Base-by-base conservation (phyloP, 2,797 vertebrate species). In the Pseudomugil gertrudae region DNA sequence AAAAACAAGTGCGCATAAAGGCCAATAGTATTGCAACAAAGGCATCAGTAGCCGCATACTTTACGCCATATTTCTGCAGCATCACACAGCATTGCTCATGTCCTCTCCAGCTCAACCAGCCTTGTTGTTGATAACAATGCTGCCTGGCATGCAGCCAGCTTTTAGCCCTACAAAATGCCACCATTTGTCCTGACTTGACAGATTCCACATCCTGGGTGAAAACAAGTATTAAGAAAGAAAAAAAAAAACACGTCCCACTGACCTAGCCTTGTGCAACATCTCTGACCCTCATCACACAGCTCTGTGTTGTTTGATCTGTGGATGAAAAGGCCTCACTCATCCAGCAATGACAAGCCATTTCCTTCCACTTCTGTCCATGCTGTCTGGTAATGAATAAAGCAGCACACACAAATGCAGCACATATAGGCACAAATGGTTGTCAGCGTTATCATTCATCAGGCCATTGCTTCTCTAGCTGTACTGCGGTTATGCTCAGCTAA, bases 181-280 rank as follows among this genome's bases (percentile, higher is more conserved):
- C 69, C 74, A 66, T 84, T 89, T 85, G 76, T 90, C 84, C 88
- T 79, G 85, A 85, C 81, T 69, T 83, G 88, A 86, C 89, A 88
- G 84, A 90, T 89, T 88, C 85, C 84, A 80, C 64, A 79, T 59
- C 61, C 52, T 4, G 63, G 76, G 57, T 78, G 63, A 82, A 79
- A 86, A 80, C 68, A 83, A 78, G 61, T 38, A 14, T 24, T 36
- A 51, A 47, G 51, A 56, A n/a, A 52, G 53, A 54, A 27, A 50
- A 78, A 74, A n/a, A 64, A 59, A 45, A 11, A 38, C 15, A 30
- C 9, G 13, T 36, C 58, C 14, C 40, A 63, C 38, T 71, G 64
- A 78, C 54, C 70, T 23, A 2, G 50, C 52, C 66, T 48, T 24
- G 69, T 43, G 63, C 63, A 75, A 78, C 81, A 79, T 76, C 74